Evolutionary conservation across 2,113 vertebrate species (phyloP).

Genomic region (Hippocampus comes): DNA sequence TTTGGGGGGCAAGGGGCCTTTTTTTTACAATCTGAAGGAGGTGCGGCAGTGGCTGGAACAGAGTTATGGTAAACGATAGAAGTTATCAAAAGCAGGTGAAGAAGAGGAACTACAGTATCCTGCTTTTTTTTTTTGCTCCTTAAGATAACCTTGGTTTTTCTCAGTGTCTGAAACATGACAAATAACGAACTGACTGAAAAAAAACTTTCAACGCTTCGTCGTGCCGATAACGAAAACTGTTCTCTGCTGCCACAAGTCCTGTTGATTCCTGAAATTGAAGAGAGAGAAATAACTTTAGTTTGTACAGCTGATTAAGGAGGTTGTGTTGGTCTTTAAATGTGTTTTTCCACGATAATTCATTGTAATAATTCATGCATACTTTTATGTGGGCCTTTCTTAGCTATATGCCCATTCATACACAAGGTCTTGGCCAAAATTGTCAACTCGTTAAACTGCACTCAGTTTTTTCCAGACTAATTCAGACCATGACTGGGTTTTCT

Average conservation of each 20-base stretch:
- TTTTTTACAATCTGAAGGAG: slow-evolving; percentile 90
- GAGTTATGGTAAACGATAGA: slow-evolving; percentile 82
- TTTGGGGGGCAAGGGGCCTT: slow-evolving; percentile 92
- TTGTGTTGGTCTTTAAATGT: no score
- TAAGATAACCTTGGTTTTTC: neutral
- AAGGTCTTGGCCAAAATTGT: no score
- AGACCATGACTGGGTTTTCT: no score
- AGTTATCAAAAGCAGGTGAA: neutral
- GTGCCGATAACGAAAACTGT: neutral
- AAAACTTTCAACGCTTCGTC: neutral
- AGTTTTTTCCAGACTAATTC: no score
- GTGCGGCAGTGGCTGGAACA: slow-evolving; percentile 88
- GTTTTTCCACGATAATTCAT: no score
- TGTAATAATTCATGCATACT: no score
- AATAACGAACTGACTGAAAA: neutral
- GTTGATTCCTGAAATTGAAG: neutral
- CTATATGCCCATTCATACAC: no score
- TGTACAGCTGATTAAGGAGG: no score
- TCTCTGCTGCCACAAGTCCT: neutral
- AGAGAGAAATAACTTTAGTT: neutral
- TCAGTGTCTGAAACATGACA: neutral
- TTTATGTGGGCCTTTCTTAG: no score
- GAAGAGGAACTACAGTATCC: neutral
- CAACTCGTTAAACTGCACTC: no score
- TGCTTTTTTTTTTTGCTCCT: neutral